A percentile compares a stretch with the other conserved stretches of the same genome.
These are phyloP conservation scores for Trichogramma dendrolimi DNA, from an alignment of 2,888 invertebrate species.

Conservation along the genomic window DNA sequence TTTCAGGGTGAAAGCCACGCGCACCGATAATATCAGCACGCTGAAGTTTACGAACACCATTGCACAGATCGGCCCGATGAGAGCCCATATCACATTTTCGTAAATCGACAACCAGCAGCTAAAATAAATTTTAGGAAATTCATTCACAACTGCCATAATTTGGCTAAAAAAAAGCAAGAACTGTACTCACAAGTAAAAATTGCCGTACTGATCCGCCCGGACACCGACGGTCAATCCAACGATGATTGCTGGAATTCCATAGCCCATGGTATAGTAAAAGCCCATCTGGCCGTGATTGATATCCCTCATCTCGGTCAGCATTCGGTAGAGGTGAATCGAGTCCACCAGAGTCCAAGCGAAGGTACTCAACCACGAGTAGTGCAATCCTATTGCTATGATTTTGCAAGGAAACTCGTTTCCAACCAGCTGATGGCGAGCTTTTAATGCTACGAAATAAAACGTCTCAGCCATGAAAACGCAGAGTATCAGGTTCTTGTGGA, in stretches of 20 bases:
- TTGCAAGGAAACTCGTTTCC: conserved; percentile 87
- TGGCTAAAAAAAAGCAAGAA: neutral
- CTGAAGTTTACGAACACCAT: conserved; percentile 74
- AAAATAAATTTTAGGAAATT: conserved; percentile 32
- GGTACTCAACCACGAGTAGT: conserved; percentile 88
- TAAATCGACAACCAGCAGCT: conserved; percentile 95
- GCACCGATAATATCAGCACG: conserved; percentile 78
- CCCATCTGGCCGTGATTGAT: conserved; percentile 93
- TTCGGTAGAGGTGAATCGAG: conserved; percentile 86
- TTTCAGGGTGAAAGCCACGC: conserved; percentile 85
- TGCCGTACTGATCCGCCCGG: conserved; percentile 91
- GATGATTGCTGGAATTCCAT: conserved; percentile 85
- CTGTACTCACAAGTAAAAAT: conserved; percentile 80
- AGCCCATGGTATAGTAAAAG: conserved; percentile 88
- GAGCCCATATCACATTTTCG: conserved; percentile 91
- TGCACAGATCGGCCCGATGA: conserved; percentile 83
- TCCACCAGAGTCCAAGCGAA: conserved; percentile 91
- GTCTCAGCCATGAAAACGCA: conserved; percentile 83
- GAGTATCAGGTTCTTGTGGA: conserved; percentile 88
- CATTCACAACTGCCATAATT: neutral
- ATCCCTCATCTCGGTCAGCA: conserved; percentile 92
- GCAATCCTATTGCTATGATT: conserved; percentile 82
- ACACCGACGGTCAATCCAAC: conserved; percentile 89
- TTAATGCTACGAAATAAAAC: conserved; percentile 81
- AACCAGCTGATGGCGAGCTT: conserved; percentile 73